Conservation (phyloP, 2,797 vertebrate genomes). For the Sebastes baramenuke region DNA sequence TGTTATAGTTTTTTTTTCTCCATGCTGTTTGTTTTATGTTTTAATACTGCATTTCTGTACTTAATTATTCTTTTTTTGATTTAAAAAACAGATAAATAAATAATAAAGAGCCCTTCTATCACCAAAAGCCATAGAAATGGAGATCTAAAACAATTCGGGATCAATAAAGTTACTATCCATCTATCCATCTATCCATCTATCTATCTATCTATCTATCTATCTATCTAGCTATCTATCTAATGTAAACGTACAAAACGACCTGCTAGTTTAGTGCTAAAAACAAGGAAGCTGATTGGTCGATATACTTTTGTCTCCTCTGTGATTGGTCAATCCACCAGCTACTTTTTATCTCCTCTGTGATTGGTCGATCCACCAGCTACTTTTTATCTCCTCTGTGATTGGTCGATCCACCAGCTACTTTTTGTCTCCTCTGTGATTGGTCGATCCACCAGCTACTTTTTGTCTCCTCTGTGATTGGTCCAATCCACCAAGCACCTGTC, state of each 20-base stretch:
- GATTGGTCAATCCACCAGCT: background rate
- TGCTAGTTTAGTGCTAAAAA: background rate
- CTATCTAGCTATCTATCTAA: too few relatives aligned
- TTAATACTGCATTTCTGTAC: background rate
- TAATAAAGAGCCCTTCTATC: accelerated
- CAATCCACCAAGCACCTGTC: slow-evolving; percentile 56
- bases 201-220: too few relatives aligned
- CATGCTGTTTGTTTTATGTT: too few relatives aligned
- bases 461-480: slow-evolving; percentile 51
- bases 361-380: too few relatives aligned
- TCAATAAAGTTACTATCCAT: too few relatives aligned
- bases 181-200: too few relatives aligned
- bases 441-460: background rate
- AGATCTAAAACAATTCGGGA: too few relatives aligned
- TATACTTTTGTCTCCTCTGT: too few relatives aligned
- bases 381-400: background rate
- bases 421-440: slow-evolving; percentile 58
- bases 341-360: background rate
- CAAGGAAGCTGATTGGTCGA: slow-evolving; percentile 29
- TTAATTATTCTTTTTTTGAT: too few relatives aligned
- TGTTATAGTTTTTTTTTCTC: too few relatives aligned
- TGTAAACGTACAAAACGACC: background rate
- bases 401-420: background rate
- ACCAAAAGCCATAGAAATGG: too few relatives aligned
- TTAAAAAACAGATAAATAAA: too few relatives aligned